Base-by-base conservation (phyloP, 1,140 invertebrate species). In the Pygmarrhopalites habei region DNA sequence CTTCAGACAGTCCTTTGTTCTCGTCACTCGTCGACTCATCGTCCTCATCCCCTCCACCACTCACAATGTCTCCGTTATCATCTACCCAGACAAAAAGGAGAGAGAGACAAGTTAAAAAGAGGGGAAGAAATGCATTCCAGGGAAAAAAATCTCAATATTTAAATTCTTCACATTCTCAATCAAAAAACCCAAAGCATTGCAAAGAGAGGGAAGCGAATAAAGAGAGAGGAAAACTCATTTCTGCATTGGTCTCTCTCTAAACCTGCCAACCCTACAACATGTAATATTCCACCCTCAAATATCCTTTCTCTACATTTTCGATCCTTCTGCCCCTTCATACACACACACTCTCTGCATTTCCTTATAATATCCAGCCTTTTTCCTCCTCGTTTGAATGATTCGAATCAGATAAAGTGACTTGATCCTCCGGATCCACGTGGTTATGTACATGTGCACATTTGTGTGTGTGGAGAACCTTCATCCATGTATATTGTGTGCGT, bases 51-150 rank as follows among this genome's bases (percentile, higher is more conserved):
- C 64, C 61, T 3, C 56, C 65, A 46, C 57, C 61, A 10, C 65
- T 58, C 17, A 67, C 61, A 30, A 64, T 26, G 2, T 55, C 39
- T 14, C 65, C 57, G 26, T 51, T 59, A 28, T 63, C 61, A 59
- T 67, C 65, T 66, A 28, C 17, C 28, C 23, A 53, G 51, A 53
- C 25, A 53, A 29, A n/a, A 28, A n/a, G 51, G 51, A 53, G 30
- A 26, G 19, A n/a, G 19, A 29, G 51, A n/a, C 51, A 58, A 52
- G 23, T 5, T 12, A 26, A 52, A n/a, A n/a, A 30, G 26, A 29
- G 19, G 28, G 26, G 25, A 52, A 17, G 10, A 52, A 52, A 52
- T 28, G 28, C 23, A 52, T 28, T 28, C 28, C 25, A 57, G 7
- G 12, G 39, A 21, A 15, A 41, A 57, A 57, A 41, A 21, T 7